phyloP scores from a whole-genome alignment of 2,888 invertebrate species.

The Chirona hameri region DNA sequence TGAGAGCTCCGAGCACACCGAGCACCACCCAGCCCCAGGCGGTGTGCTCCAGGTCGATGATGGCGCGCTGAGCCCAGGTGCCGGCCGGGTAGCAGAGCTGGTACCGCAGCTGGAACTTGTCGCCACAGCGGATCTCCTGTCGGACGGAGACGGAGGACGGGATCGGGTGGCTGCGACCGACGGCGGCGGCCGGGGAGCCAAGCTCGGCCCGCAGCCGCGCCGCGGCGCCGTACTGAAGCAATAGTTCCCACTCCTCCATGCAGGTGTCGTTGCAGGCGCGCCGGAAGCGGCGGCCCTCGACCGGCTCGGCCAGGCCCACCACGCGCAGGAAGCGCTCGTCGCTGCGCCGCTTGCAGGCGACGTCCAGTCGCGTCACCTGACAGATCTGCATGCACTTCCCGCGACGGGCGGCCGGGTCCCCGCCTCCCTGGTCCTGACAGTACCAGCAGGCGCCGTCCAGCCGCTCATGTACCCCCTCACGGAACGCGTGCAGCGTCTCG shows the following conservation, averaged over 20 bases:
- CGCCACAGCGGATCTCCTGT: neutral
- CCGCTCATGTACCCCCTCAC: neutral
- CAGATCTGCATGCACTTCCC: neutral
- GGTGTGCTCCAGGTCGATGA: conserved; percentile 1
- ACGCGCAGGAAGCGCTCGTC: neutral
- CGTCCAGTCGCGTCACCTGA: conserved; percentile 5
- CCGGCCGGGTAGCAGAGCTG: neutral
- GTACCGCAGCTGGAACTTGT: neutral
- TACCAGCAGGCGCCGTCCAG: neutral
- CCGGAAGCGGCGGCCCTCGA: neutral
- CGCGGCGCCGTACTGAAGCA: conserved; percentile 3
- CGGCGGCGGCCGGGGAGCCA: neutral
- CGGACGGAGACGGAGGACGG: neutral
- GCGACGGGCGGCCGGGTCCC: neutral
- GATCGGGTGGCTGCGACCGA: neutral
- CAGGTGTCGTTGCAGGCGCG: conserved; percentile 10
- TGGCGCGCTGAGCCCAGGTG: neutral
- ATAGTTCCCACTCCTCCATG: conserved; percentile 12
- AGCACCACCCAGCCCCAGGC: neutral
- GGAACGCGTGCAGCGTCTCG: neutral
- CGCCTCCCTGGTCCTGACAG: neutral
- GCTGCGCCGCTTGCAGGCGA: neutral
- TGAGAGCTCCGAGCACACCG: neutral
- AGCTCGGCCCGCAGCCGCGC: neutral
- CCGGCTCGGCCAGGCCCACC: neutral